Evolutionary conservation across 2,113 vertebrate species (phyloP).

Genomic region (Neodontobutis hainanensis): DNA sequence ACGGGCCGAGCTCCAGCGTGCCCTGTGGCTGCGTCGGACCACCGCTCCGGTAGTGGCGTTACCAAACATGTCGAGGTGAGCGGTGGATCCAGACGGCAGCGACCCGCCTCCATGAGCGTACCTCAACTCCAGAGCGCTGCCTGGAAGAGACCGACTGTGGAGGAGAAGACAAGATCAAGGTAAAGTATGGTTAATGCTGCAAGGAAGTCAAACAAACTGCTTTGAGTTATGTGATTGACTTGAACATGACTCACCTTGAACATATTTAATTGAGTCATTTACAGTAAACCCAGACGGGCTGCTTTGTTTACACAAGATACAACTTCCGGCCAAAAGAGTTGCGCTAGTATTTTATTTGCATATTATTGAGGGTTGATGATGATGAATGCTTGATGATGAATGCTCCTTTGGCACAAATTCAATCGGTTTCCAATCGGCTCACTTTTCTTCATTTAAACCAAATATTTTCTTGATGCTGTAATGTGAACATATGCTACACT

Average conservation of each 20-base stretch:
- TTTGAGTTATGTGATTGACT: not conserved
- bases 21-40: constrained; percentile 79
- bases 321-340: too few relatives aligned
- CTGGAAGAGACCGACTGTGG: constrained; percentile 85
- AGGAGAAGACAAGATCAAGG: not conserved
- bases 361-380: too few relatives aligned
- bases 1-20: constrained; percentile 84
- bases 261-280: too few relatives aligned
- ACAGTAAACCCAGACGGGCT: too few relatives aligned
- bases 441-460: too few relatives aligned
- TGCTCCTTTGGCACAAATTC: too few relatives aligned
- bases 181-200: not conserved
- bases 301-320: not conserved
- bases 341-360: too few relatives aligned
- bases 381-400: too few relatives aligned
- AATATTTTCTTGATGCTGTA: too few relatives aligned
- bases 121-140: constrained; percentile 88
- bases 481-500: too few relatives aligned
- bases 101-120: constrained; percentile 86
- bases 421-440: too few relatives aligned
- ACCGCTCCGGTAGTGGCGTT: constrained; percentile 78
- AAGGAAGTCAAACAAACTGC: not conserved
- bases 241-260: not conserved
- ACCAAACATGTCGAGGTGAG: constrained; percentile 85
- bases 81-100: constrained; percentile 79